phyloP scores from a whole-genome alignment of 2,113 vertebrate genomes.

The Sprattus sprattus region DNA sequence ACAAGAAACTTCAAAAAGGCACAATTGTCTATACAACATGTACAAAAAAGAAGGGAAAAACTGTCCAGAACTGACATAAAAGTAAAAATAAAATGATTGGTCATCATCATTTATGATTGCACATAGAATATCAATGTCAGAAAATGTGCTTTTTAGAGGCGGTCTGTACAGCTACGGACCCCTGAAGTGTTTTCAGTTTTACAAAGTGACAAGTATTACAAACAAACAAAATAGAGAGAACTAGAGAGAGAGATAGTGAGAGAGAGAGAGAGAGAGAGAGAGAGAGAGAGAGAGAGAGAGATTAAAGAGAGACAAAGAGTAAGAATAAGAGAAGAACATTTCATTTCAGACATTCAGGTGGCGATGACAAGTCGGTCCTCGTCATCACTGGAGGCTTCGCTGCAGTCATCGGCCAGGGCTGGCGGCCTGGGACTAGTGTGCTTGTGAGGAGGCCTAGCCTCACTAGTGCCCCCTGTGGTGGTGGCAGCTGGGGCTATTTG shows the following conservation, averaged over 20 bases:
- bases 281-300: slow-evolving; percentile 25
- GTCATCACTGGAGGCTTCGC: slow-evolving; percentile 90
- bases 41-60: slow-evolving; percentile 82
- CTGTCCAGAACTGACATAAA: slow-evolving; percentile 81
- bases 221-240: slow-evolving; percentile 36
- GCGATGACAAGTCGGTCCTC: slow-evolving; percentile 95
- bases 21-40: slow-evolving; percentile 99
- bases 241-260: not conserved
- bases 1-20: slow-evolving; percentile 96
- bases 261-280: slow-evolving; percentile 3
- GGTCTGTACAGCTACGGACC: slow-evolving; percentile 79
- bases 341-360: slow-evolving; percentile 74
- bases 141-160: slow-evolving; percentile 94
- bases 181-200: slow-evolving; percentile 81
- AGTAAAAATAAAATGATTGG: slow-evolving; percentile 80
- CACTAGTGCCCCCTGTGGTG: slow-evolving; percentile 34
- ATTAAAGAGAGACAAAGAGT: slow-evolving; percentile 43
- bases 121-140: slow-evolving; percentile 90
- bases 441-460: slow-evolving; percentile 52
- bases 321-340: slow-evolving; percentile 49
- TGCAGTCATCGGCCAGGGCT: slow-evolving; percentile 72
- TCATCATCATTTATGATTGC: slow-evolving; percentile 95
- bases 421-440: slow-evolving; percentile 65
- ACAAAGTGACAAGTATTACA: slow-evolving; percentile 78
- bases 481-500: slow-evolving; percentile 23